phyloP scores from a whole-genome alignment of 2,113 vertebrate genomes.

The Nanorana parkeri region DNA sequence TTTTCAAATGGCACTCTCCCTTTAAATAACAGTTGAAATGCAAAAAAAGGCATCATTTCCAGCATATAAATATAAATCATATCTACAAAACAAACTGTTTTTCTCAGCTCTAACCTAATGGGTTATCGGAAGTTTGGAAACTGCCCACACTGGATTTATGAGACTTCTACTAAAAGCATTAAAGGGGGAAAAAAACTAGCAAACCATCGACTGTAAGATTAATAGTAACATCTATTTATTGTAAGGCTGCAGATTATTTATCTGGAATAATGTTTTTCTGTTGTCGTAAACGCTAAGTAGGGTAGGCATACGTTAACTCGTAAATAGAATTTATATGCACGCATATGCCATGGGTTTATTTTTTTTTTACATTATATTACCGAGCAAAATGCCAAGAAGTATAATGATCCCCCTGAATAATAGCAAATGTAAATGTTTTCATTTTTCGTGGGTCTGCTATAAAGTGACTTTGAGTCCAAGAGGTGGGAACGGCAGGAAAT shows the following conservation, averaged over 20 bases:
- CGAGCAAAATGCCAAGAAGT: background rate
- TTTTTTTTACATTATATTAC: constrained; percentile 14
- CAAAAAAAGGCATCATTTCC: background rate
- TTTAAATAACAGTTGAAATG: background rate
- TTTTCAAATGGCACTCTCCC: background rate
- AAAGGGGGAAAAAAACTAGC: constrained; percentile 6
- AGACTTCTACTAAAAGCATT: constrained; percentile 40
- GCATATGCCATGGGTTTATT: constrained; percentile 7
- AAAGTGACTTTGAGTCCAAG: constrained; percentile 12
- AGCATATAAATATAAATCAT: constrained; percentile 17
- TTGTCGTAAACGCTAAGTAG: constrained; percentile 23
- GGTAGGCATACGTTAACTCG: constrained; percentile 6
- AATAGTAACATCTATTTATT: constrained; percentile 28
- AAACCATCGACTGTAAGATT: constrained; percentile 22
- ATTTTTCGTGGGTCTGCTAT: background rate
- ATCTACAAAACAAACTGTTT: constrained; percentile 27
- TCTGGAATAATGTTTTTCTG: constrained; percentile 4
- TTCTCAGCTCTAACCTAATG: constrained; percentile 34
- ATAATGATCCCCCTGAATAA: constrained; percentile 1
- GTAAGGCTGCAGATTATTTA: constrained; percentile 25
- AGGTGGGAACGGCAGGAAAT: constrained; percentile 5
- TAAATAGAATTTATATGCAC: constrained; percentile 29
- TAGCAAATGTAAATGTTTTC: background rate
- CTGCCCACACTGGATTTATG: constrained; percentile 41
- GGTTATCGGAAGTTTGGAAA: constrained; percentile 39